Percentiles rank a stretch among this genome's conserved stretches.
These are phyloP conservation scores for Cyprinella venusta DNA, from an alignment of 2,797 vertebrate genomes.

Conservation along the genomic window DNA sequence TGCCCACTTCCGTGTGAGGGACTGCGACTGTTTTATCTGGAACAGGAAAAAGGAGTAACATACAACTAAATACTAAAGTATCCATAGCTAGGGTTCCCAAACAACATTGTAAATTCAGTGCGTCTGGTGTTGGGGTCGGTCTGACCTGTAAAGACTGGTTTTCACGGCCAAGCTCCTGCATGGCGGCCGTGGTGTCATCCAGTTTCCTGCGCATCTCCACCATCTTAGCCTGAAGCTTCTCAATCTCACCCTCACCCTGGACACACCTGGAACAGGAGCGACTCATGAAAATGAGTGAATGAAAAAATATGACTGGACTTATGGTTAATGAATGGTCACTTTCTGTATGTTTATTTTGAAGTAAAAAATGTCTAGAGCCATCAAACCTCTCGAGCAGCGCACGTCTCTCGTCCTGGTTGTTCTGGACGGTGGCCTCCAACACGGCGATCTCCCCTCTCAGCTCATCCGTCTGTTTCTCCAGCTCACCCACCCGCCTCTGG, in stretches of 20 bases:
- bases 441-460: slow-evolving; percentile 96
- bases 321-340: neutral
- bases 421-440: slow-evolving; percentile 95
- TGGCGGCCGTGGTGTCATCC: slow-evolving; percentile 96
- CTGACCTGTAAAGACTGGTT: slow-evolving; percentile 96
- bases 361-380: neutral
- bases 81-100: neutral
- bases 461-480: slow-evolving; percentile 97
- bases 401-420: slow-evolving; percentile 96
- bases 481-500: slow-evolving; percentile 88
- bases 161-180: slow-evolving; percentile 97
- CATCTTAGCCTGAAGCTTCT: slow-evolving; percentile 93
- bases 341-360: neutral
- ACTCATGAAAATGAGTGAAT: neutral
- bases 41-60: slow-evolving; percentile 14
- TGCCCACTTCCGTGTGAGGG: slow-evolving; percentile 94
- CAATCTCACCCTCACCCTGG: slow-evolving; percentile 94
- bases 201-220: slow-evolving; percentile 93
- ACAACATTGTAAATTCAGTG: neutral
- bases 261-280: slow-evolving; percentile 82
- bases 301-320: neutral
- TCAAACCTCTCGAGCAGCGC: slow-evolving; percentile 90
- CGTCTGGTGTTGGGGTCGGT: neutral
- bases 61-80: neutral
- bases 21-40: slow-evolving; percentile 96